A percentile compares a stretch with the other conserved stretches of the same genome.
phyloP scores from a whole-genome alignment of 1,140 invertebrate genomes.

The Colletes latitarsis region DNA sequence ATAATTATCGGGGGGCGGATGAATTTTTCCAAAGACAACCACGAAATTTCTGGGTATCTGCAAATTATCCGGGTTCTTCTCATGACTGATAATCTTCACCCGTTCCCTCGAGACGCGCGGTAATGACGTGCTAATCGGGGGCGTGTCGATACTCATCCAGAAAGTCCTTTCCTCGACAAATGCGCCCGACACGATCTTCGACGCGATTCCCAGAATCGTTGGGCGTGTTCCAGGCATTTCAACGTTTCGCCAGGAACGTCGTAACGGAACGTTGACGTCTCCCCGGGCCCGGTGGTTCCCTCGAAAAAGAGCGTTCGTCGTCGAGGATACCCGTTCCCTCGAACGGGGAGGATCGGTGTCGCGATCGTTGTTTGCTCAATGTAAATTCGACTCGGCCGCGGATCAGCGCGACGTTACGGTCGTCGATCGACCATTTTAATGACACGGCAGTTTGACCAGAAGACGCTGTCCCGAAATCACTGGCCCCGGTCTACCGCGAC shows the following conservation, averaged over 20 bases:
- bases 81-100: neutral
- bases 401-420: neutral
- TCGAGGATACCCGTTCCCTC: too few relatives aligned
- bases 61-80: neutral
- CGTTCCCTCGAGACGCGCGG: constrained; percentile 1
- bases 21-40: too few relatives aligned
- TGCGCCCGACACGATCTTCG: constrained; percentile 47
- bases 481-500: constrained; percentile 43
- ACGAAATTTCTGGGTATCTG: neutral
- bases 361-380: neutral
- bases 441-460: constrained; percentile 45
- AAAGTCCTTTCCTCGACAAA: constrained; percentile 49
- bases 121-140: constrained; percentile 66
- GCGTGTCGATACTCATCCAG: constrained; percentile 53
- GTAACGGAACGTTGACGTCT: neutral
- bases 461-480: constrained; percentile 48
- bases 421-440: constrained; percentile 50
- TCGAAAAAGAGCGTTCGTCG: too few relatives aligned
- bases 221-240: constrained; percentile 35
- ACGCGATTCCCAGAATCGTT: constrained; percentile 55
- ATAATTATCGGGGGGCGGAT: too few relatives aligned
- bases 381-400: neutral
- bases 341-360: neutral
- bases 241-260: constrained; percentile 51
- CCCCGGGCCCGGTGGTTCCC: neutral